Evolutionary conservation across 2,113 vertebrate species (phyloP).

Genomic region (pig (Sus scrofa)): T2T-Sscrofa CM000817.6:158014501-158015000

Average conservation of each 20-base stretch:
- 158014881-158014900: not conserved
- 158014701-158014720: not conserved
- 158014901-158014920: no score
- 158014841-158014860: not conserved
- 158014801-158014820: slow-evolving; percentile 22
- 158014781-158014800: not conserved
- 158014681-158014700: not conserved
- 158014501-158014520: not conserved
- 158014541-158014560: not conserved
- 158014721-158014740: not conserved
- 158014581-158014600: not conserved
- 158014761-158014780: not conserved
- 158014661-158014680: not conserved
- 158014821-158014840: not conserved
- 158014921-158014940: no score
- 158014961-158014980: no score
- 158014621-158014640: not conserved
- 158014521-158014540: not conserved
- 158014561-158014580: not conserved
- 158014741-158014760: not conserved
- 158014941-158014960: no score
- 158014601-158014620: not conserved
- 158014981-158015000: no score
- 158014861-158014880: not conserved
- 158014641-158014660: not conserved